A percentile compares a stretch with the other conserved stretches of the same genome.
Conservation (phyloP, 2,113 vertebrate genomes). For the Nothocercus julius region DNA sequence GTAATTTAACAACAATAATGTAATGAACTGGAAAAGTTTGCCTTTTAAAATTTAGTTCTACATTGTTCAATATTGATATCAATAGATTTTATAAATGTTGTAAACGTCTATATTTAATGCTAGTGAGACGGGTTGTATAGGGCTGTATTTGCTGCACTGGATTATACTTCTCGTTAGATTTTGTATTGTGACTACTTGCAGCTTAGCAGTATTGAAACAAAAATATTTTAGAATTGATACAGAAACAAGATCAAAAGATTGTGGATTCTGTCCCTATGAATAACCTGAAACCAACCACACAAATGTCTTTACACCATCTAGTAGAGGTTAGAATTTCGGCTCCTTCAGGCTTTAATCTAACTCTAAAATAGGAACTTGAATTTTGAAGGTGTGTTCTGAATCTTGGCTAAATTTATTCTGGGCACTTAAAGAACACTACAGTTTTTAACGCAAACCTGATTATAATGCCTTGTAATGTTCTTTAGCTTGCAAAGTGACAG, state of each 20-base stretch:
- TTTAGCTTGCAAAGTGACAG: background rate
- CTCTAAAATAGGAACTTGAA: rapidly evolving
- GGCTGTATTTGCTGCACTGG: rapidly evolving
- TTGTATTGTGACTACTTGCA: rapidly evolving
- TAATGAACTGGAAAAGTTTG: background rate
- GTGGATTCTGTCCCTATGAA: rapidly evolving
- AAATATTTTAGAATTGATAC: background rate
- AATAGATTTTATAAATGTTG: background rate
- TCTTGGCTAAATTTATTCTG: background rate
- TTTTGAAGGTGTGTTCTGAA: background rate
- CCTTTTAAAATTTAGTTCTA: background rate
- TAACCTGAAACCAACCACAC: background rate
- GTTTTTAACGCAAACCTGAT: background rate
- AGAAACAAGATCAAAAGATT: background rate
- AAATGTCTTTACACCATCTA: background rate
- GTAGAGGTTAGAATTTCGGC: background rate
- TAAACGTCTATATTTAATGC: too few species aligned
- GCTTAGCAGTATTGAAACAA: background rate
- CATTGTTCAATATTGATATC: background rate
- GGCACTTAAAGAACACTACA: background rate
- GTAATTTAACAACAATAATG: background rate
- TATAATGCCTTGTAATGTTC: background rate
- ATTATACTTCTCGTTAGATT: background rate
- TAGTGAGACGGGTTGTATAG: too few species aligned
- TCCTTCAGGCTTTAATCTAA: background rate